Conservation (phyloP, 2,113 vertebrate genomes). For the Heteronetta atricapilla region DNA sequence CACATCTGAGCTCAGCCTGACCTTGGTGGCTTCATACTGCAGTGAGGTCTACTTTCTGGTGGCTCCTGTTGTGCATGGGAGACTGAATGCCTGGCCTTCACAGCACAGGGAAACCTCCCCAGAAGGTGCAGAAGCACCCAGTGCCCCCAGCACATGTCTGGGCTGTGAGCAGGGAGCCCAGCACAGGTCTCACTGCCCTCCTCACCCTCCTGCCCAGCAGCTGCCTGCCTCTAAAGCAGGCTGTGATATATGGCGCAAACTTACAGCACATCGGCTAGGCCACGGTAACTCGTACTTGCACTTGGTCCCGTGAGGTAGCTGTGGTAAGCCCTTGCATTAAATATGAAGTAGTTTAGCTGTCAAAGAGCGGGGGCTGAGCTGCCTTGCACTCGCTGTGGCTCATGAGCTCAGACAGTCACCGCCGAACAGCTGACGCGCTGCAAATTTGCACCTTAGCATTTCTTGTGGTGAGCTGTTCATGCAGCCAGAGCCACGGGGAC, state of each 20-base stretch:
- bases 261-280: not conserved
- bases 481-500: not conserved
- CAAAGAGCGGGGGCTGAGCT: not conserved
- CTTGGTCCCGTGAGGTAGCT: not conserved
- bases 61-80: not conserved
- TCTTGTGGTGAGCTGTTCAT: not conserved
- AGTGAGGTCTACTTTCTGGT: not conserved
- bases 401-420: not conserved
- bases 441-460: not conserved
- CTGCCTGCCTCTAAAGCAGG: not conserved
- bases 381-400: not conserved
- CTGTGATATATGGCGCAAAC: not conserved
- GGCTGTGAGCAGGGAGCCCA: not conserved
- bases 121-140: not conserved
- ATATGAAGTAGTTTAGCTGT: not conserved
- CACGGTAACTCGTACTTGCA: not conserved
- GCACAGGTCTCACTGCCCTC: not conserved
- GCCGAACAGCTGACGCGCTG: not conserved
- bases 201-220: not conserved
- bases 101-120: not conserved
- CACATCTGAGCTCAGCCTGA: not conserved
- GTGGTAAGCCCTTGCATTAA: not conserved
- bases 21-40: not conserved
- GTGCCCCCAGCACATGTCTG: accelerated
- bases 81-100: not conserved